Percentiles rank a stretch among this genome's conserved stretches.
These are phyloP conservation scores for Champsocephalus gunnari DNA, from an alignment of 2,797 vertebrate genomes.

Conservation along the genomic window DNA sequence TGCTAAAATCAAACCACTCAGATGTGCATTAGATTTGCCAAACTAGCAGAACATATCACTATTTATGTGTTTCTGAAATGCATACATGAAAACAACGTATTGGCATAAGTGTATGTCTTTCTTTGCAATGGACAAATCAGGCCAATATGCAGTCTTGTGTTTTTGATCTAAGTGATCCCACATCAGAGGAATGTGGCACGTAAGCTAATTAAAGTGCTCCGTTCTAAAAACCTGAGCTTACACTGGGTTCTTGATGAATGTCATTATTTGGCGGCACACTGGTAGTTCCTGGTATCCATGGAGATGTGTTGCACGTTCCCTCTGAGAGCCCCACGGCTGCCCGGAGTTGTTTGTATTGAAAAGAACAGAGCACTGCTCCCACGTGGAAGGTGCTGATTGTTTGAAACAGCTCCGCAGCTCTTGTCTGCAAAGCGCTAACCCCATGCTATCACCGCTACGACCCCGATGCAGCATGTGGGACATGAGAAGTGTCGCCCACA, in stretches of 20 bases:
- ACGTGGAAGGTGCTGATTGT: conserved; percentile 52
- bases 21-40: too few species aligned
- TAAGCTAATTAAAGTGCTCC: background rate
- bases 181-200: background rate
- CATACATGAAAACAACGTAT: too few species aligned
- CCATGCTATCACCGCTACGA: conserved; percentile 50
- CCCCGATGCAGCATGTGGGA: conserved; percentile 78
- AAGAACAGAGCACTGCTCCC: conserved; percentile 50
- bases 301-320: conserved; percentile 18
- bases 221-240: background rate
- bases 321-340: conserved; percentile 8
- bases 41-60: too few species aligned
- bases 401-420: conserved; percentile 62
- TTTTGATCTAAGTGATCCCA: background rate
- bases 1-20: background rate
- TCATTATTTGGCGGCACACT: background rate
- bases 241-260: background rate
- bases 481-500: conserved; percentile 81
- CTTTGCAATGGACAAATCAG: background rate
- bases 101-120: background rate
- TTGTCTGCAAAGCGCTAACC: conserved; percentile 51
- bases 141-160: background rate
- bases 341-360: conserved; percentile 47
- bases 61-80: background rate
- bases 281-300: background rate